Evolutionary conservation across 2,797 vertebrate genomes (phyloP).

Genomic region (Poeciliopsis turneri): DNA sequence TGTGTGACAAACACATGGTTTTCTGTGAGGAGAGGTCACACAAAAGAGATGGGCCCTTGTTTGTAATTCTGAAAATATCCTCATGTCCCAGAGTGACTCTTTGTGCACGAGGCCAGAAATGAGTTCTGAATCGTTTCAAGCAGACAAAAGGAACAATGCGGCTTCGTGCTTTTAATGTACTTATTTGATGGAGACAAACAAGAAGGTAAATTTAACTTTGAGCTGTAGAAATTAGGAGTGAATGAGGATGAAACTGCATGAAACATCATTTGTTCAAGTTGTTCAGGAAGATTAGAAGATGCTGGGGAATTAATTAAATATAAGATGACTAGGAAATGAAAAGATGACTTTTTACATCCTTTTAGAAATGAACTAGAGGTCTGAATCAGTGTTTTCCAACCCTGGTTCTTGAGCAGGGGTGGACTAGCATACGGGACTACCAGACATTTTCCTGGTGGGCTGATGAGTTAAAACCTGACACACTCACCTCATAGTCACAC

Average conservation of each 20-base stretch:
- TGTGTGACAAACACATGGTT: constrained; percentile 75
- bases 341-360: not conserved
- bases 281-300: not conserved
- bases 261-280: not conserved
- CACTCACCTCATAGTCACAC: too few relatives aligned
- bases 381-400: too few relatives aligned
- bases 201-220: not conserved
- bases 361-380: not conserved
- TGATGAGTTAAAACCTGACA: not conserved
- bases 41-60: constrained; percentile 61
- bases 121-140: constrained; percentile 25
- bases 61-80: constrained; percentile 58
- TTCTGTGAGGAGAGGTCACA: constrained; percentile 68
- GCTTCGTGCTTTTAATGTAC: not conserved
- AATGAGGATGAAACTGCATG: not conserved
- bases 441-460: too few relatives aligned
- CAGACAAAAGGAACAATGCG: constrained; percentile 19
- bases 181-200: not conserved
- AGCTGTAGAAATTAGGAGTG: not conserved
- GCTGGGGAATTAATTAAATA: not conserved
- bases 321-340: not conserved
- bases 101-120: constrained; percentile 27
- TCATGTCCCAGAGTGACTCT: constrained; percentile 40
- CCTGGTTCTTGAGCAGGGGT: too few relatives aligned
- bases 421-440: too few relatives aligned